Evolutionary conservation across 2,797 vertebrate genomes (phyloP).

Genomic region (Esox lucius): DNA sequence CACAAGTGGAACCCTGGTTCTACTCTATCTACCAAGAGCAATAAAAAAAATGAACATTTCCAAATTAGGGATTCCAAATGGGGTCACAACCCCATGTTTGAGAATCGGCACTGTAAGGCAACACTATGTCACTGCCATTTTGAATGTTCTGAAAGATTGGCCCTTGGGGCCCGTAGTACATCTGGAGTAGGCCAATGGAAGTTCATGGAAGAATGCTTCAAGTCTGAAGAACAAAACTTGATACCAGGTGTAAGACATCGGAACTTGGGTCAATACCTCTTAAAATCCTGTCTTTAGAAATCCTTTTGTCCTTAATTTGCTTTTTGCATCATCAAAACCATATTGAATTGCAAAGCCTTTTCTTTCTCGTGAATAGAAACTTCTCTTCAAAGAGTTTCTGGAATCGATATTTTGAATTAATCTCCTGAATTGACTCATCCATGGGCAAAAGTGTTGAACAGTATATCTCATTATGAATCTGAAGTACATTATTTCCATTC

Average conservation of each 20-base stretch:
- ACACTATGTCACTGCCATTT: no score
- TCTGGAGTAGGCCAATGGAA: background rate
- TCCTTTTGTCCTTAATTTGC: background rate
- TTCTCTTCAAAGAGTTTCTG: no score
- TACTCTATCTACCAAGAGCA: no score
- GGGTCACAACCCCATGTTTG: no score
- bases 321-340: background rate
- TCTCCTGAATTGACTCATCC: background rate
- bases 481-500: no score
- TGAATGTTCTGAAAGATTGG: background rate
- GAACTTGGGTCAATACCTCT: background rate
- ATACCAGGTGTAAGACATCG: background rate
- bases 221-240: background rate
- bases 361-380: no score
- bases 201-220: background rate
- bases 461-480: background rate
- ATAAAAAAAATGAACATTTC: no score
- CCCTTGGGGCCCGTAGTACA: background rate
- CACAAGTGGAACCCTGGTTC: no score
- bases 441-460: background rate
- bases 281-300: background rate
- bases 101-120: no score
- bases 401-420: no score
- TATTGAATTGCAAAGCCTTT: background rate
- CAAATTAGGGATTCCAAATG: no score